Evolutionary conservation across 2,888 invertebrate species (phyloP).

Genomic region (Taphrorychus bicolor): DNA sequence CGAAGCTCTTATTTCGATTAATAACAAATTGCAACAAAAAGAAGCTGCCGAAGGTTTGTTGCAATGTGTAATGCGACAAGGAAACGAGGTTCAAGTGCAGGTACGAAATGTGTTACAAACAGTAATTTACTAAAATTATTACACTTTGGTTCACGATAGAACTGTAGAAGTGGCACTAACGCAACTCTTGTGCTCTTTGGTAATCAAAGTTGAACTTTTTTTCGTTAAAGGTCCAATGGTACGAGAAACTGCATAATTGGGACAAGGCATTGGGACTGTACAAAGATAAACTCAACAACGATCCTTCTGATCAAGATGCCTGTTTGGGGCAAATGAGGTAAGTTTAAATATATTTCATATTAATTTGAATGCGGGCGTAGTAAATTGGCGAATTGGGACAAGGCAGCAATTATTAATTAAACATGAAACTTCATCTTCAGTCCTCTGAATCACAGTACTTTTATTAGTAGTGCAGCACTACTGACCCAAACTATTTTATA

Average conservation of each 20-base stretch:
- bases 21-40: conserved; percentile 97
- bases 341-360: background rate
- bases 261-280: conserved; percentile 93
- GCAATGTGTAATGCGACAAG: conserved; percentile 86
- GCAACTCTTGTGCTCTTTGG: background rate
- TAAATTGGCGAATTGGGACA: too few relatives aligned
- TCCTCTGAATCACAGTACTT: too few relatives aligned
- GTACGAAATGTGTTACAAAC: too few relatives aligned
- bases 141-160: background rate
- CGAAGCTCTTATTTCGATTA: conserved; percentile 93
- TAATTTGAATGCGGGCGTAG: too few relatives aligned
- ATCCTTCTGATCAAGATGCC: conserved; percentile 73
- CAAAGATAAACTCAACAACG: conserved; percentile 73
- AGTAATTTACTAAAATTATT: too few relatives aligned
- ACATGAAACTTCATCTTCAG: too few relatives aligned
- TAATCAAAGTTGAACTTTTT: background rate
- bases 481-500: too few relatives aligned
- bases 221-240: conserved; percentile 80
- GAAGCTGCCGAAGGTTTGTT: conserved; percentile 96
- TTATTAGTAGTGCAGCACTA: too few relatives aligned
- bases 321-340: conserved; percentile 89
- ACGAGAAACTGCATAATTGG: conserved; percentile 99
- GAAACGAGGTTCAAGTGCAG: conserved; percentile 70
- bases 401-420: too few relatives aligned
- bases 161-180: background rate